A percentile compares a stretch with the other conserved stretches of the same genome.
Conservation (phyloP, 1,140 invertebrate species). For the Neodiprion pinetum region DNA sequence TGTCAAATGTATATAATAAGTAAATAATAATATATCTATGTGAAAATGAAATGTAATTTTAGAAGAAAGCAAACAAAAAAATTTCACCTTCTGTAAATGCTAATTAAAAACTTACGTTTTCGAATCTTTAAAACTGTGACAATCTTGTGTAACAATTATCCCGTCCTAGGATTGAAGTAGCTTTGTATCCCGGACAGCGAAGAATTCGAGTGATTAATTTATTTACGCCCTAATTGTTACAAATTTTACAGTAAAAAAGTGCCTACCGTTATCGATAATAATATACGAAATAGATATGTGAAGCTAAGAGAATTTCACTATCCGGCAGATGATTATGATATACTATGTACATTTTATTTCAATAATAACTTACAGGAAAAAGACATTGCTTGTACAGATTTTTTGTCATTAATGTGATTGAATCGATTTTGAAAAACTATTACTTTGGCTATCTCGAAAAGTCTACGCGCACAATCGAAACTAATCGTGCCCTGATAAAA, state of each 20-base stretch:
- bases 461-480: background rate
- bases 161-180: no score
- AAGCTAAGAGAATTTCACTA: no score
- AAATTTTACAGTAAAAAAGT: no score
- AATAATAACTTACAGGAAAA: no score
- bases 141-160: slow-evolving; percentile 15
- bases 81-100: slow-evolving; percentile 39
- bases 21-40: slow-evolving; percentile 58
- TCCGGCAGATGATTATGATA: no score
- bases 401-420: background rate
- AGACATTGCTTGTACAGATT: no score
- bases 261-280: no score
- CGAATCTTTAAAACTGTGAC: slow-evolving; percentile 26
- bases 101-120: slow-evolving; percentile 44
- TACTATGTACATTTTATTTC: no score
- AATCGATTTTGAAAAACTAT: slow-evolving; percentile 25
- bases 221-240: no score
- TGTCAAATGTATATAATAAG: slow-evolving; percentile 51
- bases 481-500: slow-evolving; percentile 73
- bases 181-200: no score
- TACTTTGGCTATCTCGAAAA: slow-evolving; percentile 15
- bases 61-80: slow-evolving; percentile 34
- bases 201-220: no score
- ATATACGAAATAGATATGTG: no score
- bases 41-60: slow-evolving; percentile 52